Evolutionary conservation across 2,888 invertebrate species (phyloP).

Genomic region (Aromia moschata): DNA sequence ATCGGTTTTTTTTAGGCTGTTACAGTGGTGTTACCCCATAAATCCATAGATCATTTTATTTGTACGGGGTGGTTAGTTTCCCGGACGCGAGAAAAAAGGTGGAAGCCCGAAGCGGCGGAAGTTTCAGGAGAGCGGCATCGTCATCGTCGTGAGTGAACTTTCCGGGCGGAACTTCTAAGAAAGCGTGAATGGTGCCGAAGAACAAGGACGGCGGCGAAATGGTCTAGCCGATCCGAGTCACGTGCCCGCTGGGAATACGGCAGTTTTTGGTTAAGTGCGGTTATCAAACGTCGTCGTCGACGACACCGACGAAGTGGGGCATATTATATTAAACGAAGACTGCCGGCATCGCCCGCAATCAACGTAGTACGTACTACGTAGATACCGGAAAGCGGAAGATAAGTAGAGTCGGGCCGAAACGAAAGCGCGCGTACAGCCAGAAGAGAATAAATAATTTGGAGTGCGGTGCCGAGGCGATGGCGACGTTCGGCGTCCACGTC

Average conservation of each 20-base stretch:
- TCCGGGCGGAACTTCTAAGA: conserved; percentile 3
- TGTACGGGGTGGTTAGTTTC: too few relatives aligned
- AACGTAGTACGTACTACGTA: neutral
- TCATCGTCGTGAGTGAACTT: neutral
- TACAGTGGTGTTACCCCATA: too few relatives aligned
- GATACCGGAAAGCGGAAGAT: neutral
- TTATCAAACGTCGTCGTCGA: conserved; percentile 2
- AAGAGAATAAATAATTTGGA: too few relatives aligned
- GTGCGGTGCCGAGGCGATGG: too few relatives aligned
- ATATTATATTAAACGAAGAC: conserved; percentile 14
- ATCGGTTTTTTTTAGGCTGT: too few relatives aligned
- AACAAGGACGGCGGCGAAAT: conserved; percentile 2
- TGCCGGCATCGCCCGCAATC: neutral
- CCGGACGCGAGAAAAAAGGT: too few relatives aligned
- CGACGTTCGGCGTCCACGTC: neutral
- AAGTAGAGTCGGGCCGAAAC: neutral
- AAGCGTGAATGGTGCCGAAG: neutral
- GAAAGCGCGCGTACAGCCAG: too few relatives aligned
- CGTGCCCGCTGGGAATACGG: conserved; percentile 8
- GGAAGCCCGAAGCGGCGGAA: too few relatives aligned
- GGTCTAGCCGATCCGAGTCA: conserved; percentile 19
- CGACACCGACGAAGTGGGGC: conserved; percentile 20
- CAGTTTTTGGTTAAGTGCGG: neutral
- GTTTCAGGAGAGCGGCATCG: neutral
- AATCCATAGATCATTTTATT: too few relatives aligned